Evolutionary conservation across 1,140 invertebrate genomes (phyloP).

Genomic region (Eumaeus atala): DNA sequence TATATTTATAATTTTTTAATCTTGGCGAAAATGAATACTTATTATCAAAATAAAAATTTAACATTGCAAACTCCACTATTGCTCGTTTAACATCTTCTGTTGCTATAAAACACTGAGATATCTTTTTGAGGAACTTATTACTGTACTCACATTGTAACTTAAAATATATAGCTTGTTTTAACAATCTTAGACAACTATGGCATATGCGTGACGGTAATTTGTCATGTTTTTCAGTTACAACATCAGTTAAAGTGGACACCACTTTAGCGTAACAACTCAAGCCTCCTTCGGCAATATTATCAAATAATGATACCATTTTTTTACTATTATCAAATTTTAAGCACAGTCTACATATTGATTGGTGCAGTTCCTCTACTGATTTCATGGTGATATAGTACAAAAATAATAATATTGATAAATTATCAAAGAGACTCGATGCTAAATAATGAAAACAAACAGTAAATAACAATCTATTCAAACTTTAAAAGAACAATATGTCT

Average conservation of each 20-base stretch:
- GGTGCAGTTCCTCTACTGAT: conserved; percentile 35
- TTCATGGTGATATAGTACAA: conserved; percentile 17
- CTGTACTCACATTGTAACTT: conserved; percentile 50
- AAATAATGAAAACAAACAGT: no score
- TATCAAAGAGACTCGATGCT: no score
- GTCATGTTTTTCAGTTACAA: conserved; percentile 40
- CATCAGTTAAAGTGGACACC: conserved; percentile 39
- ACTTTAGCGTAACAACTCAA: conserved; percentile 46
- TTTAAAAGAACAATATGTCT: no score
- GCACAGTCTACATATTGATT: conserved; percentile 51
- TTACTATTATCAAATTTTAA: conserved; percentile 34
- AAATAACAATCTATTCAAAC: no score
- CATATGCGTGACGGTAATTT: conserved; percentile 49
- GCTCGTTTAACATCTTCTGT: conserved; percentile 32
- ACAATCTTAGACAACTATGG: conserved; percentile 38
- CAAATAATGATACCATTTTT: conserved; percentile 48
- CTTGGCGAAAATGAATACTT: conserved; percentile 6
- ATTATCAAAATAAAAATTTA: conserved; percentile 3
- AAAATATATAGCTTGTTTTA: conserved; percentile 52
- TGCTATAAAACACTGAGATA: conserved; percentile 22
- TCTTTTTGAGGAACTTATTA: conserved; percentile 26
- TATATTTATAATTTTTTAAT: not conserved
- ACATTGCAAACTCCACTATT: conserved; percentile 40
- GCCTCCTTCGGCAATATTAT: conserved; percentile 33
- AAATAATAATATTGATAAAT: no score